A percentile compares a stretch with the other conserved stretches of the same genome.
These are phyloP conservation scores for Turdus rufiventris DNA, from an alignment of 2,113 vertebrate species.

Conservation along the genomic window DNA sequence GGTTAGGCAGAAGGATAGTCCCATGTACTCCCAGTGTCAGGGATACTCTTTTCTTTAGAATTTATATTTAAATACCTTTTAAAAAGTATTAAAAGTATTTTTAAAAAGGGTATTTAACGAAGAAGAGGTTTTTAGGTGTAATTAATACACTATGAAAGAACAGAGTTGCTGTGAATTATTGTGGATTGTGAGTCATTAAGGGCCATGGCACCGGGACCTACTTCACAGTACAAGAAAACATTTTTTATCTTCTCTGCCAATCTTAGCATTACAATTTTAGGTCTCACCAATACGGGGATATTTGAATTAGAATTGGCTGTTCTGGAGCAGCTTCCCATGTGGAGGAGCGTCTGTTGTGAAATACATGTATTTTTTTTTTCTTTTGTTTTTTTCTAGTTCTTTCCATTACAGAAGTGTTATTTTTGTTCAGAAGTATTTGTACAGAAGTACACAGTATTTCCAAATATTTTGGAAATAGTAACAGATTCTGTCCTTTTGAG, in stretches of 20 bases:
- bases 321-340: neutral
- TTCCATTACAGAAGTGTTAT: neutral
- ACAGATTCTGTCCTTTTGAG: neutral
- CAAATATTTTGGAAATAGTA: neutral
- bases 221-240: neutral
- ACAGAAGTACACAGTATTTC: neutral
- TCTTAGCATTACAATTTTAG: neutral
- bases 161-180: neutral
- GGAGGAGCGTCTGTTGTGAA: neutral
- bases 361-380: neutral
- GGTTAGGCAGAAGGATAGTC: neutral
- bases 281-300: neutral
- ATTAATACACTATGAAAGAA: neutral
- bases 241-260: neutral
- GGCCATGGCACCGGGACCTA: neutral
- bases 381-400: neutral
- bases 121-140: neutral
- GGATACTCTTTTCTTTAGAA: neutral
- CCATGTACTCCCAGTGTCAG: accelerated
- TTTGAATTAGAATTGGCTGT: neutral
- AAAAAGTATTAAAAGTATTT: neutral
- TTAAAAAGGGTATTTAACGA: neutral
- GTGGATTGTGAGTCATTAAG: accelerated
- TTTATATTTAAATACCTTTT: neutral
- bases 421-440: neutral